These are phyloP conservation scores for Pollenia angustigena DNA, from an alignment of 2,888 invertebrate genomes.

Conservation along the genomic window DNA sequence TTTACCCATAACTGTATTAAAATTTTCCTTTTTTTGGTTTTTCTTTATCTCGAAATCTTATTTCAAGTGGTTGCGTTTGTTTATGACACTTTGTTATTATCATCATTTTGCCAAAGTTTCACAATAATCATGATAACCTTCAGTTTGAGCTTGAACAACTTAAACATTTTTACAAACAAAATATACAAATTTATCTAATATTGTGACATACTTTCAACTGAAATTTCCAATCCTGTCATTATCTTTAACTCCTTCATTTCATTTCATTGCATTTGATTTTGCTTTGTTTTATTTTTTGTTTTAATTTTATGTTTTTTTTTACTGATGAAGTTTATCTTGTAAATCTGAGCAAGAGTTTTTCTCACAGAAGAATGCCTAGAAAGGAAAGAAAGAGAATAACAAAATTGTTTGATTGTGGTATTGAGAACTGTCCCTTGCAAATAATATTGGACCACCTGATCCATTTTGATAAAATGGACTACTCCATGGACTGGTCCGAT, in stretches of 20 bases:
- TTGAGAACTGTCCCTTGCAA: too few species aligned
- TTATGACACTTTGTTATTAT: conserved; percentile 61
- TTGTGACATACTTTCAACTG: not conserved
- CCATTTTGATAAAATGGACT: too few species aligned
- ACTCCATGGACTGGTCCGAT: too few species aligned
- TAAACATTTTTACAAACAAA: not conserved
- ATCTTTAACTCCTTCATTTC: conserved; percentile 37
- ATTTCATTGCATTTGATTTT: conserved; percentile 17
- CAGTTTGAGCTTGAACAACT: conserved; percentile 1
- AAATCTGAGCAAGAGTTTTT: not conserved
- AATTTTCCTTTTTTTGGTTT: not conserved
- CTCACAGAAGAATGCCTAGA: too few species aligned
- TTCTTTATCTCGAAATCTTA: conserved; percentile 16
- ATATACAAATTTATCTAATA: not conserved
- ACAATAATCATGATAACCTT: conserved; percentile 43
- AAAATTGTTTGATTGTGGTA: too few species aligned
- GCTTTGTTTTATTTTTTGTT: conserved; percentile 8
- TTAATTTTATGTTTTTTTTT: not conserved
- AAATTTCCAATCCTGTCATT: conserved; percentile 1
- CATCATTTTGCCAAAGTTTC: conserved; percentile 18
- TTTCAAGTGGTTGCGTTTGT: conserved; percentile 57
- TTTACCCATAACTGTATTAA: not conserved
- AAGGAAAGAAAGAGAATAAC: too few species aligned
- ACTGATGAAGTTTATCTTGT: not conserved
- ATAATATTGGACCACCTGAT: too few species aligned